phyloP scores from a whole-genome alignment of 2,113 vertebrate species.

The Gallinago undulata region DNA sequence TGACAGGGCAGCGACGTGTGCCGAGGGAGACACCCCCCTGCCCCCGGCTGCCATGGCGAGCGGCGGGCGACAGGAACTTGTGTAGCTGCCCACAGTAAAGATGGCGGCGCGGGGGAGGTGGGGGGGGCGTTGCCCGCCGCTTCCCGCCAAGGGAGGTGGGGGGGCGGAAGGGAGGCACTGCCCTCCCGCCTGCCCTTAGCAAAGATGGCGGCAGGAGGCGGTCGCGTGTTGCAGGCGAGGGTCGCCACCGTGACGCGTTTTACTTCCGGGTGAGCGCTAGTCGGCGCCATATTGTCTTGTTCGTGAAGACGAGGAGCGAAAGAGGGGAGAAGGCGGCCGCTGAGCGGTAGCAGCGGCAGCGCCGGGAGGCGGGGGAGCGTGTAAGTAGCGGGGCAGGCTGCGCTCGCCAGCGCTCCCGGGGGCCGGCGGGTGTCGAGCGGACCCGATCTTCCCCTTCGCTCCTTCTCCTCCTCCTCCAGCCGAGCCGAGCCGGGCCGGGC shows the following conservation, averaged over 20 bases:
- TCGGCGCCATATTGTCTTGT: constrained; percentile 81
- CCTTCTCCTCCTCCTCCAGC: not conserved
- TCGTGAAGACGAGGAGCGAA: constrained; percentile 67
- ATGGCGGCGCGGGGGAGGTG: not conserved
- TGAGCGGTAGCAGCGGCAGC: constrained; percentile 31
- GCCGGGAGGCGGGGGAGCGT: constrained; percentile 6
- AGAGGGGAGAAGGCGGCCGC: constrained; percentile 19
- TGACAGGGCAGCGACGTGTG: not conserved
- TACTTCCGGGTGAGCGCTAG: constrained; percentile 67
- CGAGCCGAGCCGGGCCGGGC: not conserved
- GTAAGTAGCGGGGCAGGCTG: constrained; percentile 31
- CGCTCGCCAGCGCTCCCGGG: not conserved
- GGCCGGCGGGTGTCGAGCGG: not conserved
- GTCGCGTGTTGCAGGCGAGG: not conserved
- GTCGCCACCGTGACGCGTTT: not conserved
- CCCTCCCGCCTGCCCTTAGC: not conserved
- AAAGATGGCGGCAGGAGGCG: constrained; percentile 47
- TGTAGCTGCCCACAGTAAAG: not conserved
- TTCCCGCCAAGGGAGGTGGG: too few relatives aligned
- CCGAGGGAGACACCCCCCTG: not conserved
- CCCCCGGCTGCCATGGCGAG: not conserved
- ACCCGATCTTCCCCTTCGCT: not conserved
- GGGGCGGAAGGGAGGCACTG: accelerated
- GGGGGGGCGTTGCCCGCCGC: accelerated
- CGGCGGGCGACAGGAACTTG: accelerated